Evolutionary conservation across 1,140 invertebrate species (phyloP).

Genomic region (Eufriesea mexicana): DNA sequence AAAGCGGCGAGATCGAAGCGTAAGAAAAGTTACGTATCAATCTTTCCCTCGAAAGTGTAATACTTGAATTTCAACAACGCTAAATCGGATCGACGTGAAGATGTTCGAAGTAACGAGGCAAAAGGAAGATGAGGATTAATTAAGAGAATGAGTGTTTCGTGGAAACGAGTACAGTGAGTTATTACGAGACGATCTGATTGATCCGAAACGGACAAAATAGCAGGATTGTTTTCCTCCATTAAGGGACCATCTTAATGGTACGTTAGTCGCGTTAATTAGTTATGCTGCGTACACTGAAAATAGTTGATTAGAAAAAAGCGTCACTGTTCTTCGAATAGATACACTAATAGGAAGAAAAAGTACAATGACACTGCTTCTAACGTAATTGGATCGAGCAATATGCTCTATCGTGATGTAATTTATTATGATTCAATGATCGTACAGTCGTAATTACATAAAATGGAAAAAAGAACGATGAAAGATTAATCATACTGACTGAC

Average conservation of each 20-base stretch:
- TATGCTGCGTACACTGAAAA: background rate
- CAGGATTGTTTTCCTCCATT: background rate
- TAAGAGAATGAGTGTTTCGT: background rate
- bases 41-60: background rate
- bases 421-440: slow-evolving; percentile 1
- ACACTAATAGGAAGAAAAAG: background rate
- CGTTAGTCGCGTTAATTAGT: slow-evolving; percentile 35
- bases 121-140: background rate
- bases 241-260: slow-evolving; percentile 27
- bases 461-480: background rate
- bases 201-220: background rate
- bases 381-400: background rate
- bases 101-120: background rate
- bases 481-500: background rate
- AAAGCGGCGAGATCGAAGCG: too few species aligned
- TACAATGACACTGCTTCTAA: background rate
- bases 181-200: slow-evolving; percentile 20
- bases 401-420: slow-evolving; percentile 5
- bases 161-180: background rate
- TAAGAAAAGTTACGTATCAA: background rate
- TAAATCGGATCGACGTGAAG: background rate
- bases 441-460: background rate
- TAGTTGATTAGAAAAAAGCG: background rate
- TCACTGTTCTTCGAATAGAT: background rate
- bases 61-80: background rate